Conservation (phyloP, 2,113 vertebrate genomes). For the Pardalotus punctatus region DNA sequence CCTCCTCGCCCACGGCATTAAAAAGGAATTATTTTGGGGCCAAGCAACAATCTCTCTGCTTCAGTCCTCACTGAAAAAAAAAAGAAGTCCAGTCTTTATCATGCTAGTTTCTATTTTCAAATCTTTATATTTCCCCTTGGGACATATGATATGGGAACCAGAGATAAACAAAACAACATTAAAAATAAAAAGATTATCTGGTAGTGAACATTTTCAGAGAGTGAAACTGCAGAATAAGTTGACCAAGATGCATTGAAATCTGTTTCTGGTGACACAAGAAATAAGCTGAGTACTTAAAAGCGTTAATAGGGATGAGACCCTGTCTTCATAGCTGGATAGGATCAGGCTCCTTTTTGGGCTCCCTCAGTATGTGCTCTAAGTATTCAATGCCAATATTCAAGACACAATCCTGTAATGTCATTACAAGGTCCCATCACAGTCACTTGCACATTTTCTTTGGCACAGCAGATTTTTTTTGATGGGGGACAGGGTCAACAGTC, state of each 20-base stretch:
- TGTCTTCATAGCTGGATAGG: background rate
- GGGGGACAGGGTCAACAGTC: constrained; percentile 47
- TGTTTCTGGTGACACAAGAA: background rate
- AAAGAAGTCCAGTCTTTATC: background rate
- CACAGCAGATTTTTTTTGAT: constrained; percentile 58
- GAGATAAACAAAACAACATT: background rate
- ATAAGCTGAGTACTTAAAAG: background rate
- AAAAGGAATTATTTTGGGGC: background rate
- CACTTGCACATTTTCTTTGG: constrained; percentile 57
- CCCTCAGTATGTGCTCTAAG: background rate
- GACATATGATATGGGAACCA: background rate
- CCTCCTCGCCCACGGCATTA: no score
- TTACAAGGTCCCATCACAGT: constrained; percentile 62
- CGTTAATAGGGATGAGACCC: background rate
- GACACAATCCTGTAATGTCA: constrained; percentile 48
- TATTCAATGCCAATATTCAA: constrained; percentile 26
- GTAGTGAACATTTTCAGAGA: background rate
- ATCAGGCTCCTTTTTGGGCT: background rate
- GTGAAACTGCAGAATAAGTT: background rate
- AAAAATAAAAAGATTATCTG: background rate
- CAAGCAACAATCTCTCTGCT: background rate
- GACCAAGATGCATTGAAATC: background rate
- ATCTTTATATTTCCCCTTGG: background rate
- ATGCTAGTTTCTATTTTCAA: background rate
- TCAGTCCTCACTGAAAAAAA: background rate